These are phyloP conservation scores for Amyelois transitella DNA, from an alignment of 1,140 invertebrate species.

Conservation along the genomic window DNA sequence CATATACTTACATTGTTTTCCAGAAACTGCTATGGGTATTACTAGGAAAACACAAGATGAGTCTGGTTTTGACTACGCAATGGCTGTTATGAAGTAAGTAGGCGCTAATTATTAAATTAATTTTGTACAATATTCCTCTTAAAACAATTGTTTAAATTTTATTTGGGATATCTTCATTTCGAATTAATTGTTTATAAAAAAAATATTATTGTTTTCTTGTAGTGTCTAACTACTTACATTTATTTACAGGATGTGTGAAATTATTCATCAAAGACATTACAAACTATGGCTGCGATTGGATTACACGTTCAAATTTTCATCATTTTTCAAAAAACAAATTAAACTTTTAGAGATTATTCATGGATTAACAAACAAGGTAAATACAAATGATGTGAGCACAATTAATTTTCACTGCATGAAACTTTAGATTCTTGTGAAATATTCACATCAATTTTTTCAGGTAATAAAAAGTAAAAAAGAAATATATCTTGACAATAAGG, in stretches of 20 bases:
- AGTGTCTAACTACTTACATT: not conserved
- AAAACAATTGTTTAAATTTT: not conserved
- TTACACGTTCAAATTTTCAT: constrained; percentile 76
- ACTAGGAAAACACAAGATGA: constrained; percentile 77
- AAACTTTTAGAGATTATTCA: constrained; percentile 78
- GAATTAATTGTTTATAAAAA: not conserved
- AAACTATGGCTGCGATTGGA: constrained; percentile 76
- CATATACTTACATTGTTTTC: constrained; percentile 9
- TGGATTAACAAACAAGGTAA: constrained; percentile 76
- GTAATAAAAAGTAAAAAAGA: constrained; percentile 78
- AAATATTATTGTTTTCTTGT: not conserved
- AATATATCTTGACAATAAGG: constrained; percentile 66
- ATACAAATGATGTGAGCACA: not conserved
- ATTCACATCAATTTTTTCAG: constrained; percentile 13
- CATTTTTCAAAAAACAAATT: constrained; percentile 76
- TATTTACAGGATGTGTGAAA: constrained; percentile 79
- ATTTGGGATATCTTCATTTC: not conserved
- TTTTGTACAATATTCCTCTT: not conserved
- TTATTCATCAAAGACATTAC: constrained; percentile 80
- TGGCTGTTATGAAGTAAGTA: constrained; percentile 82
- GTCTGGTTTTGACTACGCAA: constrained; percentile 81
- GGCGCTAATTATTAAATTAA: not conserved
- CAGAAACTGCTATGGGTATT: constrained; percentile 85
- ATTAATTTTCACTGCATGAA: constrained; percentile 18
- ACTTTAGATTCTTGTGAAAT: not conserved